These are phyloP conservation scores for Linnaemya vulpina DNA, from an alignment of 2,888 invertebrate species.

Conservation along the genomic window DNA sequence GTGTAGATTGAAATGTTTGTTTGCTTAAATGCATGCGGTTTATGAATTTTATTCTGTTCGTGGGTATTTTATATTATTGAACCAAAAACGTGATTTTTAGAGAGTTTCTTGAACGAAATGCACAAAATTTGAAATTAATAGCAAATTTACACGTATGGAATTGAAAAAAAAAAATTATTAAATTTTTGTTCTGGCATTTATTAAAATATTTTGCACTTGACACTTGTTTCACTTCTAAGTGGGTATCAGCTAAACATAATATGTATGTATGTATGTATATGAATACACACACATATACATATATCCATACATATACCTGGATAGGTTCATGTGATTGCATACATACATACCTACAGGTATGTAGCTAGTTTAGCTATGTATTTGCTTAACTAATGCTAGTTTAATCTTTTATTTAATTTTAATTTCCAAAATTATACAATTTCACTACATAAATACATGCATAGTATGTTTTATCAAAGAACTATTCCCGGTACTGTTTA, in stretches of 20 bases:
- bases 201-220: conserved; percentile 35
- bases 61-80: not conserved
- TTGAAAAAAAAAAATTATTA: conserved; percentile 36
- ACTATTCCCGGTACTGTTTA: conserved; percentile 19
- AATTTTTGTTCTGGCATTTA: conserved; percentile 19
- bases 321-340: too few species aligned
- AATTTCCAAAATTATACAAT: conserved; percentile 5
- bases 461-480: conserved; percentile 5
- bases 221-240: conserved; percentile 28
- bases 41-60: conserved; percentile 12
- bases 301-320: not conserved
- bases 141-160: conserved; percentile 55
- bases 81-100: conserved; percentile 61
- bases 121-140: conserved; percentile 31
- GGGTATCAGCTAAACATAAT: not conserved
- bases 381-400: not conserved
- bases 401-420: not conserved
- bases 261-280: not conserved
- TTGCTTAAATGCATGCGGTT: not conserved
- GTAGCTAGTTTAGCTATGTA: not conserved
- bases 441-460: not conserved
- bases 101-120: conserved; percentile 48
- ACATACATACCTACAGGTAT: not conserved
- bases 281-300: not conserved
- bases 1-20: not conserved